Conservation (phyloP, 2,113 vertebrate species). For the Lynx canadensis region DNA sequence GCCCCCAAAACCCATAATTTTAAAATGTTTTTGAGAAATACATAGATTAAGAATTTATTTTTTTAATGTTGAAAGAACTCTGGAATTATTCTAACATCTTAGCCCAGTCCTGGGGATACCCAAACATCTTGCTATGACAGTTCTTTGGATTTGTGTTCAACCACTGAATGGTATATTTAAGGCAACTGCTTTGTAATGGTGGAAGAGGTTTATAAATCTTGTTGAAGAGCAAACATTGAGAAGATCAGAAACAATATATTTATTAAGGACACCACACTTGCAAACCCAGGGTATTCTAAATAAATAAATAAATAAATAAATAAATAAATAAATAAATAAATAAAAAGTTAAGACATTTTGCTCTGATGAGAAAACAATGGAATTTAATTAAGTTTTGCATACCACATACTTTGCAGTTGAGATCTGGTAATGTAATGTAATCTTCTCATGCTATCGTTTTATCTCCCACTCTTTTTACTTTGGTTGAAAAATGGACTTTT, state of each 20-base stretch:
- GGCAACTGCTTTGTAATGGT: not conserved
- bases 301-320: not conserved
- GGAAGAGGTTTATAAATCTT: not conserved
- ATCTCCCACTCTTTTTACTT: not conserved
- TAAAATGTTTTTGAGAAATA: not conserved
- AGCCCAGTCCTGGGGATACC: not conserved
- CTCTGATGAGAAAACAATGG: not conserved
- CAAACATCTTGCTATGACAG: not conserved
- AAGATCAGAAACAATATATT: not conserved
- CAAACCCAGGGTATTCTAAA: not conserved
- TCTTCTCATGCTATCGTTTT: not conserved
- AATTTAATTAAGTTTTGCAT: conserved; percentile 9
- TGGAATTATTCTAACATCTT: not conserved
- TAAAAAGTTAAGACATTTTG: not conserved
- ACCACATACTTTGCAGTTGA: not conserved
- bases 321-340: not conserved
- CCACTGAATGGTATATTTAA: not conserved
- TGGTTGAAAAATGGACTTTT: not conserved
- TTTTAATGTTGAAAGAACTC: not conserved
- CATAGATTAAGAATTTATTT: not conserved
- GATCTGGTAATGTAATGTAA: not conserved
- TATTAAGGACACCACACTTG: not conserved
- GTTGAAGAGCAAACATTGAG: not conserved
- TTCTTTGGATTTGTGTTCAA: not conserved
- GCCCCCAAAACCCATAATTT: not conserved